phyloP scores from a whole-genome alignment of 2,888 invertebrate species.

The Cheilosia variabilis region DNA sequence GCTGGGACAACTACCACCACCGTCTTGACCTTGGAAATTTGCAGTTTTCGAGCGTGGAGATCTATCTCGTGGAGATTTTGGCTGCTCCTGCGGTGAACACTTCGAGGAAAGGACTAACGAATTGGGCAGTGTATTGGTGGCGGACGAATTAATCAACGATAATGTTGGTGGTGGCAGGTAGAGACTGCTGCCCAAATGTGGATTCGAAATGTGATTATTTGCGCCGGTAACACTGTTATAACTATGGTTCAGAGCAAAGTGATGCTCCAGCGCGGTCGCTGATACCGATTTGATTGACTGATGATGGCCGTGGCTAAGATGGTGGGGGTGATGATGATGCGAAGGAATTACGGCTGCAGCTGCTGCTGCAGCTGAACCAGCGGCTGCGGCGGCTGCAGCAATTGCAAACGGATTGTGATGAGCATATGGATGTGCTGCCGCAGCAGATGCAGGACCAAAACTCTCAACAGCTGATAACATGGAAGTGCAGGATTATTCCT shows the following conservation, averaged over 20 bases:
- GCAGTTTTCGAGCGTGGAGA: slow-evolving; percentile 69
- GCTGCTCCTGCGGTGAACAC: slow-evolving; percentile 73
- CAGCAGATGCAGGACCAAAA: slow-evolving; percentile 78
- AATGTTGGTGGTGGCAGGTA: slow-evolving; percentile 68
- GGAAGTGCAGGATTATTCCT: slow-evolving; percentile 73
- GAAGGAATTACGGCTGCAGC: slow-evolving; percentile 76
- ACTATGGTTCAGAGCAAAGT: slow-evolving; percentile 53
- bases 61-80: slow-evolving; percentile 71
- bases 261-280: slow-evolving; percentile 63
- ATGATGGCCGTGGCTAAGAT: slow-evolving; percentile 55
- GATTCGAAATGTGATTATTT: slow-evolving; percentile 62
- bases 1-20: slow-evolving; percentile 55
- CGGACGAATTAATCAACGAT: slow-evolving; percentile 56
- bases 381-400: slow-evolving; percentile 78
- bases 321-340: slow-evolving; percentile 60
- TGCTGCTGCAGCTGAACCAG: slow-evolving; percentile 77
- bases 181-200: slow-evolving; percentile 54
- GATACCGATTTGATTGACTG: slow-evolving; percentile 58
- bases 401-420: slow-evolving; percentile 78
- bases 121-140: slow-evolving; percentile 57
- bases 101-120: slow-evolving; percentile 65
- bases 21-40: slow-evolving; percentile 74
- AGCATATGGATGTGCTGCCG: slow-evolving; percentile 77
- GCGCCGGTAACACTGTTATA: slow-evolving; percentile 52
- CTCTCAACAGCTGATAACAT: slow-evolving; percentile 80